A percentile compares a stretch with the other conserved stretches of the same genome.
Evolutionary conservation across 2,797 vertebrate species (phyloP).

Genomic region (Pipistrellus pygmaeus): DNA sequence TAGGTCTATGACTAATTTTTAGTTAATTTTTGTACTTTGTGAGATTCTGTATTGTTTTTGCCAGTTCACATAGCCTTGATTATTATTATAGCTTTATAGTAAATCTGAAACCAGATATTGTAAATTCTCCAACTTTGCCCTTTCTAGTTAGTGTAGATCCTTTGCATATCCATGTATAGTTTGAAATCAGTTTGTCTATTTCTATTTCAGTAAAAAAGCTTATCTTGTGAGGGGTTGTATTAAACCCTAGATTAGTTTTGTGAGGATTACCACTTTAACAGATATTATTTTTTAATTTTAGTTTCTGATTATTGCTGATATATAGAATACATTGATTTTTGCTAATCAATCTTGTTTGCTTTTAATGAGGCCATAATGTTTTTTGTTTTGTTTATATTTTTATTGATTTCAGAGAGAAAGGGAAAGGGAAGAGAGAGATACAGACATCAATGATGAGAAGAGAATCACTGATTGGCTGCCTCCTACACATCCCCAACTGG

Average conservation of each 20-base stretch:
- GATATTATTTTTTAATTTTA: conserved; percentile 6
- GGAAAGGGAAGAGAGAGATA: too few relatives aligned
- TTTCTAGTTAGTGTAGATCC: conserved; percentile 11
- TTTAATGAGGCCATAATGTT: background rate
- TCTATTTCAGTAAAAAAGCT: background rate
- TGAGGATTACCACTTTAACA: background rate
- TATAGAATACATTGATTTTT: background rate
- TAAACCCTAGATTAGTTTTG: background rate
- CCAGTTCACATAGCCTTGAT: background rate
- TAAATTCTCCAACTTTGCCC: conserved; percentile 34
- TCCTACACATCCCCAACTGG: too few relatives aligned
- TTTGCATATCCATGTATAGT: background rate
- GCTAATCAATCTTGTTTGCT: background rate
- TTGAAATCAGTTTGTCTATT: conserved; percentile 7
- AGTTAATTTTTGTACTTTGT: conserved; percentile 28
- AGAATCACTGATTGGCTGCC: too few relatives aligned
- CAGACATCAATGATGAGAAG: too few relatives aligned
- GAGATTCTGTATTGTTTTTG: background rate
- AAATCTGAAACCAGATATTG: background rate
- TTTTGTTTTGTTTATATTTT: background rate
- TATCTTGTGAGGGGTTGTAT: conserved; percentile 18
- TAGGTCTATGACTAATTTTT: background rate
- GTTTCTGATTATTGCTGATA: background rate
- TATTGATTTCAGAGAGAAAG: too few relatives aligned
- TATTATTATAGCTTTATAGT: conserved; percentile 6